Evolutionary conservation across 2,888 invertebrate species (phyloP), one percentile per base, ranked within the genome.

Genomic region (Aporophyla nigra): DNA sequence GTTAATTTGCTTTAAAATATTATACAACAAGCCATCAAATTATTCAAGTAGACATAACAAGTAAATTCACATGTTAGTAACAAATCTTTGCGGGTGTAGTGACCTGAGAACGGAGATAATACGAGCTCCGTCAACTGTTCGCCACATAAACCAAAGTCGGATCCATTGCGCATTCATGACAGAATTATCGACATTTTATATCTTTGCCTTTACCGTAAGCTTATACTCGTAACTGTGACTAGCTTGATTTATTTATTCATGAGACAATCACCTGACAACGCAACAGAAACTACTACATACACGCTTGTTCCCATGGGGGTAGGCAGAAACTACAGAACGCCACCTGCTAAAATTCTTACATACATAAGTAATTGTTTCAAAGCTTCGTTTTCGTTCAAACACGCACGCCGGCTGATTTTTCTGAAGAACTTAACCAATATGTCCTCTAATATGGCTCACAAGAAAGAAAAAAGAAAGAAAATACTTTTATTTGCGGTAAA

Each of bases 111-210:
- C 14, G 2, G 16, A 69, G 74, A 83, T 83, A 79, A 46, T 66
- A 19, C 59, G 67, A 56, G 27, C 51, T 51, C 58, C 27, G 70
- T 54, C 63, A 63, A 54, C 67, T 74, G 71, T 27, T 69, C 61
- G 51, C 46, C 51, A 83, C 67, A 61, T 62, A 56, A 80, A 71
- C 51, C 54, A 27, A 19, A 63, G 19, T 33, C 67, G 54, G 66
- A 62, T 62, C 69, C 78, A 79, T 79, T 59, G 70, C 66, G 56
- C 63, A 63, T 71, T 74, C 67, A 74, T 53, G 68, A 61, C 59
- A 61, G 71, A 66, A 46, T 74, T 65, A 83, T 68, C 43, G 71
- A 14, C 53, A 51, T 68, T 83, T 83, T 75, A 74, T 83, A 81
- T 80, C 56, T 63, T 63, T 63, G 56, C 2, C 49, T 74, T 67